A percentile compares a stretch with the other conserved stretches of the same genome.
These are phyloP conservation scores for Hydrochoerus hydrochaeris DNA, from an alignment of 2,113 vertebrate genomes.

Conservation along the genomic window DNA sequence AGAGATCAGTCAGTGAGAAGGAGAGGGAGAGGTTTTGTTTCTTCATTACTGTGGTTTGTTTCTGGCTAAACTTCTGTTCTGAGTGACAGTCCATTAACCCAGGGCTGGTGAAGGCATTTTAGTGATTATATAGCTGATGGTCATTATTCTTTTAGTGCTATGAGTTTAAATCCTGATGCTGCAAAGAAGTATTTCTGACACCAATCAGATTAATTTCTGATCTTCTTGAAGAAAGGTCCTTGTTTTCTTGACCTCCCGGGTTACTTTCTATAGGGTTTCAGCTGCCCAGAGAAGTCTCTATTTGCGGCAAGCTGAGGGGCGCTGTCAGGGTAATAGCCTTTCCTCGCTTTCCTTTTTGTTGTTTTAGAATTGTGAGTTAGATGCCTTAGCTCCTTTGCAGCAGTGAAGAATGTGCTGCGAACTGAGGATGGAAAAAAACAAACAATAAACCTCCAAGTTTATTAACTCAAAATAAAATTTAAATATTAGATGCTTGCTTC, in stretches of 20 bases:
- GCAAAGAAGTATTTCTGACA: constrained; percentile 60
- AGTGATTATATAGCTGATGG: constrained; percentile 21
- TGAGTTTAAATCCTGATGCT: constrained; percentile 58
- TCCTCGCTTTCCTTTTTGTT: background rate
- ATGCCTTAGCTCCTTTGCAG: background rate
- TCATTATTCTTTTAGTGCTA: background rate
- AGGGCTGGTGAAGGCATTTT: constrained; percentile 18
- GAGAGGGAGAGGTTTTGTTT: constrained; percentile 46
- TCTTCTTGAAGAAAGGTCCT: constrained; percentile 65
- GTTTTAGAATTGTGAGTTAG: background rate
- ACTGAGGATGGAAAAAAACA: background rate
- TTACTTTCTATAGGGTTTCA: background rate
- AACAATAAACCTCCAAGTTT: background rate
- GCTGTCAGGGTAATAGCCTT: background rate
- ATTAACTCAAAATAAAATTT: constrained; percentile 19
- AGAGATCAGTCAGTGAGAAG: constrained; percentile 1
- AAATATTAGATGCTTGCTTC: background rate
- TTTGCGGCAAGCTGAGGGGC: background rate
- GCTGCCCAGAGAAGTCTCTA: background rate
- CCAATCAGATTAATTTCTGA: constrained; percentile 42
- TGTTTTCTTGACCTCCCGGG: constrained; percentile 61
- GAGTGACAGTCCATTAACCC: constrained; percentile 68
- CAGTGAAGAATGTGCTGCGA: background rate
- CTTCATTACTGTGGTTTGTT: constrained; percentile 12
- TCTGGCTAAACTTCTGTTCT: constrained; percentile 3